Evolutionary conservation across 2,888 invertebrate genomes (phyloP), one percentile per base, ranked within the genome.

Genomic region (Tenthredo distinguenda): DNA sequence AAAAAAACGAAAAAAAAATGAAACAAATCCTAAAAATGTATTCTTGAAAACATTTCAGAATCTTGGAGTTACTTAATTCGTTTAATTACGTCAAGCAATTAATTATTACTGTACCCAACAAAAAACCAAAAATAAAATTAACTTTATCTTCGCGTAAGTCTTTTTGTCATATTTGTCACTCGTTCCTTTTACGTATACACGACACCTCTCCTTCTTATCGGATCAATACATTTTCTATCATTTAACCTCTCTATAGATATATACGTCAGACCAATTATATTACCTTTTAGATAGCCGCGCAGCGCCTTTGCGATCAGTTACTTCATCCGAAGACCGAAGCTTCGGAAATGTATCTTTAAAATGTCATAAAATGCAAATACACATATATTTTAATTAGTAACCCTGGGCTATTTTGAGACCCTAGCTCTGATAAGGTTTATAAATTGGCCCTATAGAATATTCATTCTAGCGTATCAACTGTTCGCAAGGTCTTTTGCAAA

Each of bases 131-230:
- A 86, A 81, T 81, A 58, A 90, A 90, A 88, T 88, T 90, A 87
- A 88, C 86, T 89, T 88, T 88, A 89, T 90, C 90, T 89, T 89
- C 89, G 88, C 88, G 88, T 88, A 86, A 74, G 85, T 86, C 40
- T 86, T 12, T 43, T 85, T 87, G 18, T 85, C 55, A 55, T 77
- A 77, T 77, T 77, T 77, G 50, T 77, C 47, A 55, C 31, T 55
- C n/a, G 31, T 55, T 77, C 55, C 50, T 55, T 31, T 34, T 31
- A n/a, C 37, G 18, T 72, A 37, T 31, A 74, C 74, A 74, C 74
- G 15, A 74, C 40, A 74, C 43, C 40, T 43, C 74, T 43, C 43
- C 50, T 50, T 50, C 26, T 77, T 55, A 77, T 77, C 77, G n/a
- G 77, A 50, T 31, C 77, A 77, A 77, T 55, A 77, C 34, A 77